These are phyloP conservation scores for Drosophila paramelanica DNA, from an alignment of 2,888 invertebrate species.

Conservation along the genomic window DNA sequence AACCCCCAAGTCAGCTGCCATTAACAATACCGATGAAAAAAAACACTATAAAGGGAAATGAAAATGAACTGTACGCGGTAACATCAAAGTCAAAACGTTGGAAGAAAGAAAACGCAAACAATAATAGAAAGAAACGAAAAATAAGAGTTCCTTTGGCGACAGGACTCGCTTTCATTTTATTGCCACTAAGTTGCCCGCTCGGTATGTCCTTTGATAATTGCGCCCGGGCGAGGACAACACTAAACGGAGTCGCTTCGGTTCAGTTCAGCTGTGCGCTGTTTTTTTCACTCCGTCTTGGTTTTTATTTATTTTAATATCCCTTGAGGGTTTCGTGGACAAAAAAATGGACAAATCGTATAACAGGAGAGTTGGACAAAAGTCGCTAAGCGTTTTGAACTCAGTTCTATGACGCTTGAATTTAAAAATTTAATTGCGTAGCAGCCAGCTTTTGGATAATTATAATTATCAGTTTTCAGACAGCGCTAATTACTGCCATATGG, in stretches of 20 bases:
- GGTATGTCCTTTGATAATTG: slow-evolving; percentile 71
- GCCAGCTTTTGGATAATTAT: too few species aligned
- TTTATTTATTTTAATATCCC: slow-evolving; percentile 41
- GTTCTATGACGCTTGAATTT: not conserved
- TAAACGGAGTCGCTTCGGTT: slow-evolving; percentile 14
- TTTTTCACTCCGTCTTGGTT: not conserved
- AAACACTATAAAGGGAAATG: slow-evolving; percentile 10
- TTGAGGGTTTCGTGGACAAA: slow-evolving; percentile 13
- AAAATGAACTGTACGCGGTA: slow-evolving; percentile 26
- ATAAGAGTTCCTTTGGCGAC: slow-evolving; percentile 26
- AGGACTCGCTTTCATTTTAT: slow-evolving; percentile 55
- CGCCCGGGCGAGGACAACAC: slow-evolving; percentile 51
- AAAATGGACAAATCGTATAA: slow-evolving; percentile 12
- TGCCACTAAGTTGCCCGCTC: slow-evolving; percentile 50
- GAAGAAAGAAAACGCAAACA: slow-evolving; percentile 1
- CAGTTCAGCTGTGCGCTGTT: not conserved
- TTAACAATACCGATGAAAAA: slow-evolving; percentile 21
- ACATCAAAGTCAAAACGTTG: slow-evolving; percentile 40
- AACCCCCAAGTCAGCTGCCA: slow-evolving; percentile 1
- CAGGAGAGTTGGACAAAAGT: slow-evolving; percentile 13
- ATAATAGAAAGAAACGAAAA: not conserved
- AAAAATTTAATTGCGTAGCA: too few species aligned
- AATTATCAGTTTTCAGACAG: too few species aligned
- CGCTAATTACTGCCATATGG: not conserved
- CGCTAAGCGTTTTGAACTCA: slow-evolving; percentile 4